Evolutionary conservation across 2,797 vertebrate genomes (phyloP).

Genomic region (Odontamblyopus lacepedii): DNA sequence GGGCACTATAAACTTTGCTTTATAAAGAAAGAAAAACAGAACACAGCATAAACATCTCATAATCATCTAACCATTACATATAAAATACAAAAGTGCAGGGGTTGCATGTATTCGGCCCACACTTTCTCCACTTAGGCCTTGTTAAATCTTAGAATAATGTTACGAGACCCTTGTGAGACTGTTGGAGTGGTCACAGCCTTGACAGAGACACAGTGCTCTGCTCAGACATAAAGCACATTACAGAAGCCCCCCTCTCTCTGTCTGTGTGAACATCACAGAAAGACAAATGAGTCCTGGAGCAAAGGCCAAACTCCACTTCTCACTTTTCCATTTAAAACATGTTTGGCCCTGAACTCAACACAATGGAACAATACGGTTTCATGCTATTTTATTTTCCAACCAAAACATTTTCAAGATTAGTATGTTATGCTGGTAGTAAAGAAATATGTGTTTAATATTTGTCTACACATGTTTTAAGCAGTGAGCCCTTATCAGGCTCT

Average conservation of each 20-base stretch:
- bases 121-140: not conserved
- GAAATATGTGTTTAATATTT: too few relatives aligned
- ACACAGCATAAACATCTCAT: not conserved
- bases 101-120: not conserved
- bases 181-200: not conserved
- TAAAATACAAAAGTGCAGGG: not conserved
- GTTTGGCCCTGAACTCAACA: constrained; percentile 1
- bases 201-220: not conserved
- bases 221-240: constrained; percentile 2
- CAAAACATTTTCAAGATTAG: constrained; percentile 9
- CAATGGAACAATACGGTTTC: not conserved
- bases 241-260: not conserved
- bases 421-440: too few relatives aligned
- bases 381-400: not conserved
- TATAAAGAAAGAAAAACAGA: too few relatives aligned
- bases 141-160: constrained; percentile 6
- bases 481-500: too few relatives aligned
- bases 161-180: not conserved
- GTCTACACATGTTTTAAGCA: too few relatives aligned
- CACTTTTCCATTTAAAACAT: constrained; percentile 1
- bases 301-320: not conserved
- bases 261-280: constrained; percentile 1
- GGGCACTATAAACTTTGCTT: too few relatives aligned
- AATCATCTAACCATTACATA: not conserved
- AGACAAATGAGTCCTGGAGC: constrained; percentile 5